A percentile compares a stretch with the other conserved stretches of the same genome.
phyloP scores from a whole-genome alignment of 2,797 vertebrate species.

The Rhabdophis nuchalis region DNA sequence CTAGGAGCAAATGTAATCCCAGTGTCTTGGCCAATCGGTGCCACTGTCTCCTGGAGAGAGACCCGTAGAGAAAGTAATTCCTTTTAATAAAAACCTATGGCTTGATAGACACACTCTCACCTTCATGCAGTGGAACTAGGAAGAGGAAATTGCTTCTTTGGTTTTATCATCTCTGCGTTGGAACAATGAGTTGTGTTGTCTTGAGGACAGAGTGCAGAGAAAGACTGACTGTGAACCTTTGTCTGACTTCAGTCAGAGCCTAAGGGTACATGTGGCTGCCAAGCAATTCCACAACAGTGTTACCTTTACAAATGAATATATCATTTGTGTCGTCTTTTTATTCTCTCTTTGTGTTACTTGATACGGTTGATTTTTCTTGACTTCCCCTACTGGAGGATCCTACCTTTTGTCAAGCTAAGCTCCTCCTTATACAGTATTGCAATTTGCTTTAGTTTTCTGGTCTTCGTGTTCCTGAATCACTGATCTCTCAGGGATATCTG shows the following conservation, averaged over 20 bases:
- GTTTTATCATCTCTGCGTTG: slow-evolving; percentile 21
- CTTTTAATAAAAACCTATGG: slow-evolving; percentile 8
- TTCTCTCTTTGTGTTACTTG: background rate
- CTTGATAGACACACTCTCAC: slow-evolving; percentile 12
- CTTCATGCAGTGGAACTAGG: background rate
- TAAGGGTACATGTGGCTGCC: slow-evolving; percentile 17
- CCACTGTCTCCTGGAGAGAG: background rate
- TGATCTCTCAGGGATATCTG: background rate
- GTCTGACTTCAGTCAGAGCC: slow-evolving; percentile 23
- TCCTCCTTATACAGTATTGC: background rate
- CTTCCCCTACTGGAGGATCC: slow-evolving; percentile 5
- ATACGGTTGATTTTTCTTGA: background rate
- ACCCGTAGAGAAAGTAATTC: background rate
- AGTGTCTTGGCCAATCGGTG: background rate
- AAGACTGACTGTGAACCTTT: slow-evolving; percentile 32
- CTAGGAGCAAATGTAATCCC: slow-evolving; percentile 3
- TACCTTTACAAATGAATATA: slow-evolving; percentile 29
- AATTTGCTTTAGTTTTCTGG: background rate
- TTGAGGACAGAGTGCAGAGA: slow-evolving; percentile 1
- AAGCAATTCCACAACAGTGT: slow-evolving; percentile 24
- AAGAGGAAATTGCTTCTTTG: slow-evolving; percentile 24
- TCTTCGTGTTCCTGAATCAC: background rate
- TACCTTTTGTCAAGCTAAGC: background rate
- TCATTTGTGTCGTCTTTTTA: background rate
- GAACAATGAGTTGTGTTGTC: slow-evolving; percentile 35